Evolutionary conservation across 1,140 invertebrate genomes (phyloP).

Genomic region (Drosophila pachea): DNA sequence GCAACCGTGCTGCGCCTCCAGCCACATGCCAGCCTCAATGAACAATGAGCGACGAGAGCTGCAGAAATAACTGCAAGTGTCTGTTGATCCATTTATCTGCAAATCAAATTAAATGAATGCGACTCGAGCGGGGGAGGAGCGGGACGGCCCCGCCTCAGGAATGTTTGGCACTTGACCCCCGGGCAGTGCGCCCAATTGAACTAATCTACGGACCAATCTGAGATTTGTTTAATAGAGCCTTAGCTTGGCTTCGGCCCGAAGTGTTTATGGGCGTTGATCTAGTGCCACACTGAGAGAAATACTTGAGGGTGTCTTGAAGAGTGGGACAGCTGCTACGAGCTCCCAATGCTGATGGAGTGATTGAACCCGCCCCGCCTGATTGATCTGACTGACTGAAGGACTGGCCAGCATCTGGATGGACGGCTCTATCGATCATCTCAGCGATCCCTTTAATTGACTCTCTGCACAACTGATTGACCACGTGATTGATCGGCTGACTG

Average conservation of each 20-base stretch:
- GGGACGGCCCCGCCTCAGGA: slow-evolving; percentile 14
- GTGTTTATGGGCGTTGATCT: neutral
- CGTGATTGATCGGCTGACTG: neutral
- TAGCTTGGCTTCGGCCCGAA: neutral
- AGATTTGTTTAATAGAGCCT: slow-evolving; percentile 7
- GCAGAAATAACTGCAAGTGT: slow-evolving; percentile 23
- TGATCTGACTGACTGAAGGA: neutral
- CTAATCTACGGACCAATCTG: slow-evolving; percentile 17
- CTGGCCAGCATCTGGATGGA: neutral
- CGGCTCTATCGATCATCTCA: neutral
- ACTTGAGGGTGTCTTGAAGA: neutral
- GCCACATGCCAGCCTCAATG: slow-evolving; percentile 11
- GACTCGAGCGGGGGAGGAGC: slow-evolving; percentile 13
- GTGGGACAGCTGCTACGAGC: too few species aligned
- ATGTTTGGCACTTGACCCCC: slow-evolving; percentile 31
- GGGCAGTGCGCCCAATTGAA: slow-evolving; percentile 15
- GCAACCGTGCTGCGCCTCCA: neutral
- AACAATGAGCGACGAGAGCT: neutral
- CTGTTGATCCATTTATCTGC: slow-evolving; percentile 28
- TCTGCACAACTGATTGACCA: neutral
- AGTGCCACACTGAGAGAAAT: neutral
- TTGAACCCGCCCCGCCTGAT: neutral
- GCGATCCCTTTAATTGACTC: neutral
- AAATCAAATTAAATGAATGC: slow-evolving; percentile 37
- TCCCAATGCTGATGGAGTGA: neutral